Evolutionary conservation across 2,797 vertebrate species (phyloP).

Genomic region (Rhincodon typus): DNA sequence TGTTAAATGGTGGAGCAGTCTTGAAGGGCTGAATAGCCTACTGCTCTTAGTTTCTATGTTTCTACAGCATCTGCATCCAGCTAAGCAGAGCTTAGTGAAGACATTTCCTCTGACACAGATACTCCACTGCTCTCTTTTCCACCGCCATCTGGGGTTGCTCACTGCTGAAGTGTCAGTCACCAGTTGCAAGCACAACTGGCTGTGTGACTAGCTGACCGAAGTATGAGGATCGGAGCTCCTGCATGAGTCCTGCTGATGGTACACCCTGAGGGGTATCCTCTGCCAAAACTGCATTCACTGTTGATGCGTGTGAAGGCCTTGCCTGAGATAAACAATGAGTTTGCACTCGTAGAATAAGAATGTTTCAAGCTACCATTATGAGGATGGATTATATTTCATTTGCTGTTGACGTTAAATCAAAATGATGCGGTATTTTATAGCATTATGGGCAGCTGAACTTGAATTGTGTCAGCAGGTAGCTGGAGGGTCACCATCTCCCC

Average conservation of each 20-base stretch:
- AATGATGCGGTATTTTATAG: not conserved
- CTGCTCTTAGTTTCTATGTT: too few species aligned
- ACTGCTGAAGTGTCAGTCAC: not conserved
- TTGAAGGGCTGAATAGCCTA: too few species aligned
- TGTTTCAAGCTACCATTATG: not conserved
- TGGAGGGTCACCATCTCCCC: not conserved
- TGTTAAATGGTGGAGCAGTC: too few species aligned
- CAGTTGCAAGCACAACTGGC: not conserved
- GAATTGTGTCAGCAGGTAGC: not conserved
- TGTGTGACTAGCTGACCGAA: not conserved
- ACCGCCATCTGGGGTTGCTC: not conserved
- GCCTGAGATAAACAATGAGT: not conserved
- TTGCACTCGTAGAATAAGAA: not conserved
- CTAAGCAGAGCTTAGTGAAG: not conserved
- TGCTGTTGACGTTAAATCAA: not conserved
- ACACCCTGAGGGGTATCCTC: not conserved
- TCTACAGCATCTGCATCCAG: not conserved
- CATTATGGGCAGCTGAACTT: not conserved
- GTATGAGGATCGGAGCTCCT: not conserved
- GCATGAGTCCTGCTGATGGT: not conserved
- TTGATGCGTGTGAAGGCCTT: not conserved
- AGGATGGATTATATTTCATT: not conserved
- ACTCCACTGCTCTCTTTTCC: not conserved
- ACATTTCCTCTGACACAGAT: not conserved
- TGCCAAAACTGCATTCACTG: not conserved